Conservation (phyloP, 2,113 vertebrate genomes). For the Seriola rivoliana region DNA sequence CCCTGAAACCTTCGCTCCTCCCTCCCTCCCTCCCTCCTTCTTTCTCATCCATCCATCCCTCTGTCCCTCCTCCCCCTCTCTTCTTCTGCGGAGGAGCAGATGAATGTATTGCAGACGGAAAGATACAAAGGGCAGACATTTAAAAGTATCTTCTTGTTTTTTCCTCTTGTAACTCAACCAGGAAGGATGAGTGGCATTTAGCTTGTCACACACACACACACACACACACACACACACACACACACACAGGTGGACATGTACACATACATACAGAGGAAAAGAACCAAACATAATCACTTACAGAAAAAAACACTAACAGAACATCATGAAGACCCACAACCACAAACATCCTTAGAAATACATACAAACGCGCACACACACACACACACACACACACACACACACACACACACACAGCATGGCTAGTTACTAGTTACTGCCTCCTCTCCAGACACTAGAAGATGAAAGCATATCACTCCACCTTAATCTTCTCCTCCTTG, state of each 20-base stretch:
- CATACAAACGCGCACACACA: not conserved
- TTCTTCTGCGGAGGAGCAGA: slow-evolving; percentile 33
- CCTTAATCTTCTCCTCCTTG: slow-evolving; percentile 60
- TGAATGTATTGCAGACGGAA: slow-evolving; percentile 44
- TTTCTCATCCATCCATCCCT: slow-evolving; percentile 28
- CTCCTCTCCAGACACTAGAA: slow-evolving; percentile 57
- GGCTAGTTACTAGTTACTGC: slow-evolving; percentile 24
- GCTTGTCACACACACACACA: slow-evolving; percentile 3
- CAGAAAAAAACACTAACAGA: too few species aligned
- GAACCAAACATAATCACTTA: too few species aligned
- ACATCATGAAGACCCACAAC: not conserved
- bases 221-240: slow-evolving; percentile 16
- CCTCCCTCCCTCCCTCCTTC: slow-evolving; percentile 78
- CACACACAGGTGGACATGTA: not conserved
- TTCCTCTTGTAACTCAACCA: slow-evolving; percentile 35
- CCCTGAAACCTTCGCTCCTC: slow-evolving; percentile 62
- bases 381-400: slow-evolving; percentile 4
- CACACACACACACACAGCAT: slow-evolving; percentile 13
- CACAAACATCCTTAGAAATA: not conserved
- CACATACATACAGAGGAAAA: not conserved
- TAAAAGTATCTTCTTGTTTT: slow-evolving; percentile 36
- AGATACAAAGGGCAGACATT: slow-evolving; percentile 60
- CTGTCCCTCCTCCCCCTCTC: slow-evolving; percentile 26
- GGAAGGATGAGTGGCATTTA: slow-evolving; percentile 65
- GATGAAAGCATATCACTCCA: slow-evolving; percentile 60